Conservation (phyloP, 2,113 vertebrate species). For the Indicator indicator region DNA sequence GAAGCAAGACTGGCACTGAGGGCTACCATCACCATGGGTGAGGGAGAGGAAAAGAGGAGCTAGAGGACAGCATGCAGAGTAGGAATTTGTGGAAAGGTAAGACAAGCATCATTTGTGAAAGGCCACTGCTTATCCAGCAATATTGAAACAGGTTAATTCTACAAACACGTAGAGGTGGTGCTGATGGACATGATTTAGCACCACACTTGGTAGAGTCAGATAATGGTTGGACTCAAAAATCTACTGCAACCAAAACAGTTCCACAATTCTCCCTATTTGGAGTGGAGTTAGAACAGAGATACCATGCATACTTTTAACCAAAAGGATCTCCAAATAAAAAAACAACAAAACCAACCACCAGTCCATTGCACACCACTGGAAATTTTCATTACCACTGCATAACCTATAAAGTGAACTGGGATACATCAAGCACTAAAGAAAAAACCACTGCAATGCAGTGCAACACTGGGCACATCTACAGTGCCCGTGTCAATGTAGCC, state of each 20-base stretch:
- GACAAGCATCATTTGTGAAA: background rate
- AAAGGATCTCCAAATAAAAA: background rate
- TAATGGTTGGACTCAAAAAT: too few species aligned
- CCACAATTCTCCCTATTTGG: background rate
- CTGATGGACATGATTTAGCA: too few species aligned
- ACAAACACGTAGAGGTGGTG: background rate
- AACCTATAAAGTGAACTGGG: background rate
- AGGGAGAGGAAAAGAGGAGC: background rate
- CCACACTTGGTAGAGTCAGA: too few species aligned
- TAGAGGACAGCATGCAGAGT: background rate
- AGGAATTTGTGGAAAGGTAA: rapidly evolving
- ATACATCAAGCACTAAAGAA: background rate
- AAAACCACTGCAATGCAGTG: background rate
- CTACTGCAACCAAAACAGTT: too few species aligned
- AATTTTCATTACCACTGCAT: background rate
- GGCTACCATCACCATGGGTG: background rate
- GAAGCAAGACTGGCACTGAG: background rate
- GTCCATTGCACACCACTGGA: background rate
- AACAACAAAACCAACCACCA: background rate
- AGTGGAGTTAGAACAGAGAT: background rate
- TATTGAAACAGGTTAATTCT: background rate
- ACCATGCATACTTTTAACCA: background rate
- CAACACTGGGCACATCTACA: too few species aligned
- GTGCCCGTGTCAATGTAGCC: background rate
- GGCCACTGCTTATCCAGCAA: background rate